Base-by-base conservation (phyloP, 1,140 invertebrate species). In the Ephestia elutella region DNA sequence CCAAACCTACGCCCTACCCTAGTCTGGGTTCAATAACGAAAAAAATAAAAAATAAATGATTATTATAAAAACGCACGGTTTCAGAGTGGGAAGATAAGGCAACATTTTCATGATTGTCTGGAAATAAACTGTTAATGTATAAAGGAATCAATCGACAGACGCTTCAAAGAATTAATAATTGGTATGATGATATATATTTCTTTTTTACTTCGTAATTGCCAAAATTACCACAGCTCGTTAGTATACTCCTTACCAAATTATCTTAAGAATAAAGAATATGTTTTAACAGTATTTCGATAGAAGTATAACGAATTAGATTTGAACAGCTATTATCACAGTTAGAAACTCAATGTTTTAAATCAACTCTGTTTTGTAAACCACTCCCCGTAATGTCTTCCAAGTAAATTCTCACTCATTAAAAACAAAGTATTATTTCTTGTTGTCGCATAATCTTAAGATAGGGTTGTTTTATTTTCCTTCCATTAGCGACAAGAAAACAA, bases 401-500 rank as follows among this genome's bases (percentile, higher is more conserved):
- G 20, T 20, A 51, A 49, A 49, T 54, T 50, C 18, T 15, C n/a
- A 30, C 48, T 69, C 63, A 68, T 70, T 70, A 70, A 56, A 65
- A 63, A 66, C 44, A 57, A 70, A 67, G 62, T 19, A 57, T 49
- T 64, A 21, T 63, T 62, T 68, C 49, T 65, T 57, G 51, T 21
- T 18, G 8, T 11, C 4, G n/a, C 66, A 63, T 58, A 70, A 70
- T 65, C 61, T 55, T 51, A 59, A 57, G 70, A 68, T 56, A 66
- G 53, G 57, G 57, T 65, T 71, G 58, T 71, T 71, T 73, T 71
- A 71, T 59, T 28, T 71, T 56, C 38, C 63, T 63, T 69, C 75
- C 73, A 80, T 75, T 75, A 77, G 72, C 66, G 60, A 68, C 59
- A 71, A 51, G 54, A 73, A 71, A 58, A 54, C 63, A 59, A 51